phyloP scores from a whole-genome alignment of 2,888 invertebrate genomes.

The Heliconius aoede region DNA sequence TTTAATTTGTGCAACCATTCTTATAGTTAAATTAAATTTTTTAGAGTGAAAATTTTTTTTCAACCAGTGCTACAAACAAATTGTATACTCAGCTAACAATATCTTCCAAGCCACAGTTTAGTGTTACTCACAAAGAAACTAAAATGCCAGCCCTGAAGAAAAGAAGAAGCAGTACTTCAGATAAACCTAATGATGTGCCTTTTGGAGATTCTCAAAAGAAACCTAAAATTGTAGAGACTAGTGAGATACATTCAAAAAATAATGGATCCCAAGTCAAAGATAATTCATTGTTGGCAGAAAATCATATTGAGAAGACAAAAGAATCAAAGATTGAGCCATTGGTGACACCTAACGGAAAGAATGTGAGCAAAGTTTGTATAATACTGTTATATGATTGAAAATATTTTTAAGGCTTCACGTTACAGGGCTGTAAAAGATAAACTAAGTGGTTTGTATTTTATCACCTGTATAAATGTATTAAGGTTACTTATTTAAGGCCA shows the following conservation, averaged over 20 bases:
- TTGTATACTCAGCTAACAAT: constrained; percentile 78
- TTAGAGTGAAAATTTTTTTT: constrained; percentile 74
- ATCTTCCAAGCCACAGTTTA: constrained; percentile 69
- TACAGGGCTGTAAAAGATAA: neutral
- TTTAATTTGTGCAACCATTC: neutral
- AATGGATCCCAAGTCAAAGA: constrained; percentile 64
- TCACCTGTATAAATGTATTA: neutral
- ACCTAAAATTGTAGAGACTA: constrained; percentile 68
- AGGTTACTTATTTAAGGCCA: neutral
- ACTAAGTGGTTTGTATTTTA: constrained; percentile 2
- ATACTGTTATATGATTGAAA: neutral
- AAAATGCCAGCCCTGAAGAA: constrained; percentile 75
- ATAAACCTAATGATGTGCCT: constrained; percentile 73
- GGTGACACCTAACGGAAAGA: constrained; percentile 73
- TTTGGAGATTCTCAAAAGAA: constrained; percentile 70
- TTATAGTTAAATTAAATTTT: constrained; percentile 50
- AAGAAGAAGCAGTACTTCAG: constrained; percentile 77
- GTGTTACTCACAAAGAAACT: constrained; percentile 67
- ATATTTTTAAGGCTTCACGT: constrained; percentile 7
- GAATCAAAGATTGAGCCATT: constrained; percentile 64
- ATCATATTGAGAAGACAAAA: constrained; percentile 69
- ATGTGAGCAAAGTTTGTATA: constrained; percentile 61
- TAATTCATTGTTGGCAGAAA: constrained; percentile 63
- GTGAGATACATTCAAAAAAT: constrained; percentile 73
- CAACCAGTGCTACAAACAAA: constrained; percentile 74